Evolutionary conservation across 2,113 vertebrate species (phyloP), one percentile per base, ranked within the genome.

Genomic region (Plotosus lineatus): DNA sequence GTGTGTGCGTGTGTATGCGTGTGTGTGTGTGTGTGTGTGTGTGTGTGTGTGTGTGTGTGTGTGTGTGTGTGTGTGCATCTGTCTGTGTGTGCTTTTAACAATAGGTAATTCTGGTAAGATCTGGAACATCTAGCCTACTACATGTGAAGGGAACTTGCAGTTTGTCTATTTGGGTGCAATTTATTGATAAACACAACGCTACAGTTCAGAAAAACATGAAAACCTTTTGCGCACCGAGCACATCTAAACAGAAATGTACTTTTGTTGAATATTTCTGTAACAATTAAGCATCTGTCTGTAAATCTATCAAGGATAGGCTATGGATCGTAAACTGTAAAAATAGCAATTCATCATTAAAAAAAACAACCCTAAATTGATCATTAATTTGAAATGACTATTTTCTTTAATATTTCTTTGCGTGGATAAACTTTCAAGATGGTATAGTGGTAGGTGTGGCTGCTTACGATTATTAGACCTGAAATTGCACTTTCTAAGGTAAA

Each of bases 401-500:
- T 26, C 28, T 55, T 40, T 8, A 36, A 40, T n/a, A 28, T 28
- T n/a, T 15, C 40, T 33, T 51, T 48, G 21, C 53, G 51, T 36
- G 51, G 48, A 72, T 58, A 42, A 5, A 56, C 14, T 53, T 28
- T 26, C 6, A 60, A 31, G 40, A 23, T 33, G n/a, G n/a, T n/a
- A n/a, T n/a, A n/a, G n/a, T n/a, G n/a, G 33, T 46, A 19, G 21
- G 28, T 51, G 44, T 65, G n/a, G 76, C 51, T 78, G 58, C 61
- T 65, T 53, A 21, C 63, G 6, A 56, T 63, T 31, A 75, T 23
- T 42, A 75, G 60, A 78, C 38, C 65, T 66, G 75, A 85, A 85
- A 86, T 83, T 78, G 85, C 85, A 83, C 82, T 86, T 85, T 60
- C 31, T 80, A 76, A 31, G 78, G 68, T 83, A 58, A 81, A 83